Conservation (phyloP, 1,140 invertebrate species). For the Coelopa frigida region DNA sequence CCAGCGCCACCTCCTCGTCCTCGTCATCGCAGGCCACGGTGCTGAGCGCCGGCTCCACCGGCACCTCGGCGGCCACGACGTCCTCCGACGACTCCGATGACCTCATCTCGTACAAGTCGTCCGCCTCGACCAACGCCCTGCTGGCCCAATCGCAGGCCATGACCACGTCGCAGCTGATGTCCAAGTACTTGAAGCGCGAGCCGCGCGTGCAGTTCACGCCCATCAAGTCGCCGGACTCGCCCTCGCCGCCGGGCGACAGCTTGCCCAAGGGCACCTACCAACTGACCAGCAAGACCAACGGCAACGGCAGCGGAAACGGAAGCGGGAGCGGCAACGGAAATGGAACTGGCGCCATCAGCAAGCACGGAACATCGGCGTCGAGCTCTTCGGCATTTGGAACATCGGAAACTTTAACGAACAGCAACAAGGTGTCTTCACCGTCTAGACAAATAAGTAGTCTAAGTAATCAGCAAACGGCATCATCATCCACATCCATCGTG, state of each 20-base stretch:
- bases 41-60: constrained; percentile 38
- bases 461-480: constrained; percentile 8
- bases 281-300: constrained; percentile 16
- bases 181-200: constrained; percentile 39
- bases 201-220: constrained; percentile 40
- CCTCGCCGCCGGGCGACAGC: constrained; percentile 35
- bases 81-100: constrained; percentile 41
- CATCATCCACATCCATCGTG: constrained; percentile 25
- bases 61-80: constrained; percentile 37
- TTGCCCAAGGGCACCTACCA: constrained; percentile 40
- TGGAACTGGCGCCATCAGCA: constrained; percentile 4
- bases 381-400: constrained; percentile 8
- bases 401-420: constrained; percentile 17
- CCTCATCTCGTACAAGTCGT: constrained; percentile 39
- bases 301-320: not conserved
- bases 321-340: not conserved
- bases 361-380: not conserved
- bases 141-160: constrained; percentile 41
- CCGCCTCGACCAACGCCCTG: constrained; percentile 38
- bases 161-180: constrained; percentile 42
- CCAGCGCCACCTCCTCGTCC: constrained; percentile 39
- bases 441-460: constrained; percentile 18
- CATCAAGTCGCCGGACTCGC: constrained; percentile 41
- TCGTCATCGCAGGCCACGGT: constrained; percentile 41
- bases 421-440: constrained; percentile 26